These are phyloP conservation scores for Oryzias celebensis DNA, from an alignment of 2,113 vertebrate genomes.

Conservation along the genomic window DNA sequence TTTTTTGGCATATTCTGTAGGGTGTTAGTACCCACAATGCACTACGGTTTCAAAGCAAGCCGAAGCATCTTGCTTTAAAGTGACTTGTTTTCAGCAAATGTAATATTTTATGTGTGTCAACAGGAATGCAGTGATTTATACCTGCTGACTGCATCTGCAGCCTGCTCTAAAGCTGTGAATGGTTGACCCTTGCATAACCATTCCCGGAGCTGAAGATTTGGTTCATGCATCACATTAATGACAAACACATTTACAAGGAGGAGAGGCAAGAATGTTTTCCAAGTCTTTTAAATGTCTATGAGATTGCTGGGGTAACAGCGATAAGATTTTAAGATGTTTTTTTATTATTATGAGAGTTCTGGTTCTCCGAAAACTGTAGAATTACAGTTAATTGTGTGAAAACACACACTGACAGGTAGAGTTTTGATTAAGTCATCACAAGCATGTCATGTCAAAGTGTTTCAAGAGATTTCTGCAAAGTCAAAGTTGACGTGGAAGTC, in stretches of 20 bases:
- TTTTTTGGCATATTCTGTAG: too few relatives aligned
- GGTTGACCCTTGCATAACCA: constrained; percentile 44
- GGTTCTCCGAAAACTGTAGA: too few relatives aligned
- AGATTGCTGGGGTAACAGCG: constrained; percentile 56
- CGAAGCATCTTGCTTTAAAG: too few relatives aligned
- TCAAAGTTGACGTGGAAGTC: constrained; percentile 7
- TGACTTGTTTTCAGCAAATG: too few relatives aligned
- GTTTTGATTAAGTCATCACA: neutral
- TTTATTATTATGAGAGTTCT: constrained; percentile 50
- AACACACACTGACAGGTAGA: neutral
- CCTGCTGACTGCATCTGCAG: constrained; percentile 16
- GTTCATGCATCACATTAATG: constrained; percentile 54
- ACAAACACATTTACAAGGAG: constrained; percentile 61
- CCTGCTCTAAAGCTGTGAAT: constrained; percentile 22
- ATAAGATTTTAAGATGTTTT: constrained; percentile 58
- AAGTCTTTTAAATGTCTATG: constrained; percentile 50
- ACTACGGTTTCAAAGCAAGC: too few relatives aligned
- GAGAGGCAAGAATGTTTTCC: constrained; percentile 52
- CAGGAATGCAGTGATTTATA: too few relatives aligned
- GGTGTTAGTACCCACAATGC: too few relatives aligned
- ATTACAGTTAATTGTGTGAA: neutral
- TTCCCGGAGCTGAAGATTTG: constrained; percentile 58
- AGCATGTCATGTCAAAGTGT: constrained; percentile 6
- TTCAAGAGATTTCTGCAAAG: neutral
- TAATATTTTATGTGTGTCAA: too few relatives aligned